Evolutionary conservation across 2,888 invertebrate species (phyloP), one percentile per base, ranked within the genome.

Genomic region (Drosophila glabriapex): DNA sequence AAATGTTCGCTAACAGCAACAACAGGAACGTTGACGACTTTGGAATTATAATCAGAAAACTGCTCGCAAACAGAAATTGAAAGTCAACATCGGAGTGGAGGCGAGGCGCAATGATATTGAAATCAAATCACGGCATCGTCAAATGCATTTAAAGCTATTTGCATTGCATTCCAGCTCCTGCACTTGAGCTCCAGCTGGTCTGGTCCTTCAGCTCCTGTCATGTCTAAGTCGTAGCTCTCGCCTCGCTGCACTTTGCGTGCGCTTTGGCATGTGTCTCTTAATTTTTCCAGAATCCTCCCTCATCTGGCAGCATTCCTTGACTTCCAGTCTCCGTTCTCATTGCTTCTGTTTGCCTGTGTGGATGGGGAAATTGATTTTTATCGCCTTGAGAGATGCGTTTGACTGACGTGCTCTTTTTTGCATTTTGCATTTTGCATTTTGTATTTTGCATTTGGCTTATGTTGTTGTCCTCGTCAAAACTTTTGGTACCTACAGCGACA

Each of bases 61-160:
- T 68, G 72, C 64, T 72, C 78, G 80, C 75, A 73, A 82, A 82
- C 69, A 80, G 76, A 88, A 88, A 85, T 90, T 90, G 89, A 85
- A 88, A 85, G 85, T 90, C 85, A 90, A 90, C 83, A 88, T 64
- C 41, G 33, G 37, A 12, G 52, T 10, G 6, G 28, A 10, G 14
- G 2, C 25, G 22, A 25, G n/a, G 25, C 28, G 33, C 50, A 56
- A 31, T 63, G 67, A 82, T 87, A 85, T 85, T 80, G 85, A 78
- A 85, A 88, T 85, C 85, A 85, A 85, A 85, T 85, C 85, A 88
- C 61, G 76, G 85, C 78, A 63, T 88, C 89, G 73, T 83, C 90
- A 85, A 88, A 90, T 85, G 90, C 90, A 90, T 90, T 90, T 88
- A 80, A 67, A 81, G 78, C 86, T 88, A 85, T 85, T 85, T 90